Conservation (phyloP, 2,888 invertebrate species). For the Brachyptera putata region DNA sequence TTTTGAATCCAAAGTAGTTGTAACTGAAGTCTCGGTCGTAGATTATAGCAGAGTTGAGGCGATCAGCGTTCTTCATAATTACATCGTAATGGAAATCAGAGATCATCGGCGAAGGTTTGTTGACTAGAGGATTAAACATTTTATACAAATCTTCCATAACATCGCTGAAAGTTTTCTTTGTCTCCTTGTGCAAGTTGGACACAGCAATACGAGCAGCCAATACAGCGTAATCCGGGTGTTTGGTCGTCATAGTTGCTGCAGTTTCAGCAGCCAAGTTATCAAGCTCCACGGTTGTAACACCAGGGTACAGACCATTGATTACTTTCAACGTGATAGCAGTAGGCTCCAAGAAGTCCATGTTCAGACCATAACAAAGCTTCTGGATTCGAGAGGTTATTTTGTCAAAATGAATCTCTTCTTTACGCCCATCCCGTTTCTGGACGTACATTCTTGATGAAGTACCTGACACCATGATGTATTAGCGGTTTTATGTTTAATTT, state of each 20-base stretch:
- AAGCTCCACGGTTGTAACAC: conserved; percentile 93
- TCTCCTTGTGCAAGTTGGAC: conserved; percentile 97
- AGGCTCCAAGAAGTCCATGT: conserved; percentile 95
- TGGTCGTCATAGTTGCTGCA: conserved; percentile 96
- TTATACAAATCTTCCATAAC: conserved; percentile 84
- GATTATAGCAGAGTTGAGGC: conserved; percentile 89
- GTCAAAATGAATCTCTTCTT: conserved; percentile 92
- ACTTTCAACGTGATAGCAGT: conserved; percentile 87
- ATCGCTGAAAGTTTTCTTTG: conserved; percentile 88
- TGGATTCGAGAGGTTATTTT: conserved; percentile 96
- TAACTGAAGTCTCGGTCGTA: conserved; percentile 96
- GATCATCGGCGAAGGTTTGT: conserved; percentile 75
- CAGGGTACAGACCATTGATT: conserved; percentile 90
- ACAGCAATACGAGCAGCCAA: conserved; percentile 89
- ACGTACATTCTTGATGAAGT: conserved; percentile 20
- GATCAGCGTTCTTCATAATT: conserved; percentile 80
- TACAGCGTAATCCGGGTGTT: conserved; percentile 94
- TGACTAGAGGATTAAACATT: conserved; percentile 68
- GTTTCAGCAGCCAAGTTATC: conserved; percentile 98
- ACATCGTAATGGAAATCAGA: conserved; percentile 76
- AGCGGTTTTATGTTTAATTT: too few relatives aligned
- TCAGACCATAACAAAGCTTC: conserved; percentile 91
- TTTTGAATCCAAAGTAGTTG: conserved; percentile 99
- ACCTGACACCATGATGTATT: too few relatives aligned
- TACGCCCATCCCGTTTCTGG: conserved; percentile 62